Percentiles rank a stretch among this genome's conserved stretches.
Evolutionary conservation across 2,888 invertebrate genomes (phyloP).

Genomic region (Polietes domitor): DNA sequence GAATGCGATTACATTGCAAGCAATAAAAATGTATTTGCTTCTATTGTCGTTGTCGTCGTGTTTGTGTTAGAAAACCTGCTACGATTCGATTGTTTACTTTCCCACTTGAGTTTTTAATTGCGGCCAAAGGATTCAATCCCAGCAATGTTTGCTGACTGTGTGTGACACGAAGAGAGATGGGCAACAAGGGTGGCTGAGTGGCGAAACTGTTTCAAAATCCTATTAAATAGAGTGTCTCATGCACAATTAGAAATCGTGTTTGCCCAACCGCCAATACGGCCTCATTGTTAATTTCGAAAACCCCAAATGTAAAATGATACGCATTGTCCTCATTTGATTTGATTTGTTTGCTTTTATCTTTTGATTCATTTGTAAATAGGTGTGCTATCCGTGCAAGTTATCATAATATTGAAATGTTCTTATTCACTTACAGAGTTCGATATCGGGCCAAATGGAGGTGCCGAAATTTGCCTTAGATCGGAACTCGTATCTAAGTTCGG

Average conservation of each 20-base stretch:
- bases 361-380: neutral
- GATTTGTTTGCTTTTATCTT: constrained; percentile 3
- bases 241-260: constrained; percentile 58
- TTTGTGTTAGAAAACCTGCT: constrained; percentile 68
- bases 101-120: constrained; percentile 70
- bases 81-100: constrained; percentile 67
- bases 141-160: constrained; percentile 53
- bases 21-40: constrained; percentile 62
- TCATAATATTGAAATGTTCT: neutral
- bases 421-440: constrained; percentile 73
- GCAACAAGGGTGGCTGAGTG: constrained; percentile 20
- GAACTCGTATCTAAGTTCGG: constrained; percentile 77
- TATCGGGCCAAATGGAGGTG: constrained; percentile 80
- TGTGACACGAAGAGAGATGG: neutral
- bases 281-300: constrained; percentile 33
- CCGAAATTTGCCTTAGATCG: constrained; percentile 80
- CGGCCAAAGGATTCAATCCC: constrained; percentile 66
- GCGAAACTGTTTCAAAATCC: constrained; percentile 54
- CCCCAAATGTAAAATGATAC: constrained; percentile 27
- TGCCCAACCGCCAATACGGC: constrained; percentile 31
- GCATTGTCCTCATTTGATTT: neutral
- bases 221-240: constrained; percentile 62
- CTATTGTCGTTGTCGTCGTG: constrained; percentile 31
- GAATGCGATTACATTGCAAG: constrained; percentile 70
- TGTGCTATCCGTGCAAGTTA: neutral